Conservation (phyloP, 2,888 invertebrate species). For the Agrilus mali region DNA sequence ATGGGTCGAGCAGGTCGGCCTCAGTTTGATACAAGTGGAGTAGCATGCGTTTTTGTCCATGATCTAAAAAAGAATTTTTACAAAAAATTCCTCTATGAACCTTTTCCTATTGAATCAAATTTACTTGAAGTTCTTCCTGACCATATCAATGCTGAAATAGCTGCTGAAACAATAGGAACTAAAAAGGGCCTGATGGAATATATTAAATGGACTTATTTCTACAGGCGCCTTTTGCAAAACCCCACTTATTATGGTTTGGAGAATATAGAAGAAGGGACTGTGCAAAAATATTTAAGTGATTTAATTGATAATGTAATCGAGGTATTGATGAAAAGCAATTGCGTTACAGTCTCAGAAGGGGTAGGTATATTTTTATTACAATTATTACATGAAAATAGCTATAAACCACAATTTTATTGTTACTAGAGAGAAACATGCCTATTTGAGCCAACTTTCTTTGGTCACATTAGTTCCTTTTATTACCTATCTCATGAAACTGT, state of each 20-base stretch:
- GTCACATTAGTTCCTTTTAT: slow-evolving; percentile 91
- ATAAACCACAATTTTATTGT: slow-evolving; percentile 6
- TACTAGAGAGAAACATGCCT: slow-evolving; percentile 43
- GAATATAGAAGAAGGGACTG: slow-evolving; percentile 49
- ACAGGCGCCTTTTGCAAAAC: slow-evolving; percentile 81
- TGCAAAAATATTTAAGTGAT: slow-evolving; percentile 66
- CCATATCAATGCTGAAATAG: slow-evolving; percentile 94
- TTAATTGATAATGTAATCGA: slow-evolving; percentile 69
- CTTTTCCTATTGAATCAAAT: slow-evolving; percentile 97
- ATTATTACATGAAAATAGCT: neutral
- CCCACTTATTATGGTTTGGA: slow-evolving; percentile 82
- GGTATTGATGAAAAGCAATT: slow-evolving; percentile 61
- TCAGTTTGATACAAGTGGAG: slow-evolving; percentile 88
- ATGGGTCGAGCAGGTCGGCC: slow-evolving; percentile 98
- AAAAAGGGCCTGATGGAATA: slow-evolving; percentile 93
- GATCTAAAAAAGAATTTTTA: slow-evolving; percentile 98
- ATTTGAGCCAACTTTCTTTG: slow-evolving; percentile 63
- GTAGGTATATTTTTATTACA: slow-evolving; percentile 32
- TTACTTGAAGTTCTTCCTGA: slow-evolving; percentile 83
- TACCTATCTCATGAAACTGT: slow-evolving; percentile 90
- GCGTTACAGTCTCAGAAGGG: slow-evolving; percentile 60
- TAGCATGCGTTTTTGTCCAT: slow-evolving; percentile 81
- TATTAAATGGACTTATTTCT: slow-evolving; percentile 97
- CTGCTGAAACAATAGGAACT: slow-evolving; percentile 87
- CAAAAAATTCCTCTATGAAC: slow-evolving; percentile 97